These are phyloP conservation scores for Idaea aversata DNA, from an alignment of 2,888 invertebrate genomes.

Conservation along the genomic window DNA sequence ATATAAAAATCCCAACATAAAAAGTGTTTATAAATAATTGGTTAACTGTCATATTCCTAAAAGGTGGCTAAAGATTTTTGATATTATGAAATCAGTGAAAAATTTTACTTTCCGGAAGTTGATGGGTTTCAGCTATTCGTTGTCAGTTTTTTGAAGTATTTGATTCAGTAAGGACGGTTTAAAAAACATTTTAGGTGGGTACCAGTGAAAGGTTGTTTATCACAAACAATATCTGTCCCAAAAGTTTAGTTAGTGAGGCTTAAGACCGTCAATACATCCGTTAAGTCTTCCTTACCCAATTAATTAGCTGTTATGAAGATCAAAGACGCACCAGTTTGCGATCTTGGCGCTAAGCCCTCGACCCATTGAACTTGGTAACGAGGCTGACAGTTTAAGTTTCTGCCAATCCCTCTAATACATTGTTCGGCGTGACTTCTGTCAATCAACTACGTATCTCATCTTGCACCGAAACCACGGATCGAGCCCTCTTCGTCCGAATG, in stretches of 20 bases:
- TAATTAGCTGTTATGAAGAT: constrained; percentile 73
- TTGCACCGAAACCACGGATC: constrained; percentile 43
- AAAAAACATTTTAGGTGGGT: no score
- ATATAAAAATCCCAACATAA: background rate
- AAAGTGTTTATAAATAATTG: background rate
- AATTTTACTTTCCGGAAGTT: no score
- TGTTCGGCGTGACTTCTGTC: constrained; percentile 62
- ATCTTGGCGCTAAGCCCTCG: constrained; percentile 57
- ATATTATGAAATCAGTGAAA: no score
- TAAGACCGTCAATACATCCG: constrained; percentile 57
- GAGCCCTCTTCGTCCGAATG: constrained; percentile 29
- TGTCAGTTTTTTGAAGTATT: background rate
- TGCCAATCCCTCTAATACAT: constrained; percentile 55
- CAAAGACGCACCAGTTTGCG: constrained; percentile 62
- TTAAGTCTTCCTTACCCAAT: constrained; percentile 66
- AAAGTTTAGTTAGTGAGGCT: constrained; percentile 41
- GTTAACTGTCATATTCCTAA: no score
- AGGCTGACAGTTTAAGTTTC: constrained; percentile 68
- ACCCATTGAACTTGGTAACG: constrained; percentile 61
- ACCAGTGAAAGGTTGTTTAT: constrained; percentile 32
- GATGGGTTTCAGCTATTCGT: background rate
- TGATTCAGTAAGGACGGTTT: background rate
- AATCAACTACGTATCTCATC: constrained; percentile 57
- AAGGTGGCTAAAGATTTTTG: no score
- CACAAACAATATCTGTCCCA: constrained; percentile 45